A percentile compares a stretch with the other conserved stretches of the same genome.
phyloP scores from a whole-genome alignment of 2,888 invertebrate genomes.

The Cosmorhoe ocellata region DNA sequence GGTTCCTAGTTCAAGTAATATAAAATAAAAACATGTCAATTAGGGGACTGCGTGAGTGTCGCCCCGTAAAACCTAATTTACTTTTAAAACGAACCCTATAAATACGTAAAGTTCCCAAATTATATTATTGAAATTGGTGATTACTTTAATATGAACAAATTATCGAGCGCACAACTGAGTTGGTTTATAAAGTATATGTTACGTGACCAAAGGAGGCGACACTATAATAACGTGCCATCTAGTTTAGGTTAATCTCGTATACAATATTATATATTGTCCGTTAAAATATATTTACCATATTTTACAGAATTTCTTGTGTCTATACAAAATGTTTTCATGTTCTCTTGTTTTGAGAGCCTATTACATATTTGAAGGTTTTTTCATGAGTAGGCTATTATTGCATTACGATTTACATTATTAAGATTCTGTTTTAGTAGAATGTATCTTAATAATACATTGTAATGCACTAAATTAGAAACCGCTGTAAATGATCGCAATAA shows the following conservation, averaged over 20 bases:
- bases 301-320: slow-evolving; percentile 82
- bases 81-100: slow-evolving; percentile 42
- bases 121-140: slow-evolving; percentile 40
- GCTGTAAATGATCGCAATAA: slow-evolving; percentile 65
- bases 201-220: slow-evolving; percentile 79
- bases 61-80: slow-evolving; percentile 58
- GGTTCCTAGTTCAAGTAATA: slow-evolving; percentile 83
- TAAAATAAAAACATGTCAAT: slow-evolving; percentile 80
- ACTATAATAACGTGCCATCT: slow-evolving; percentile 82
- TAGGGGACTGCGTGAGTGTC: slow-evolving; percentile 81
- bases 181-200: slow-evolving; percentile 58
- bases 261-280: slow-evolving; percentile 84
- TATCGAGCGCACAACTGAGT: slow-evolving; percentile 76
- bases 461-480: slow-evolving; percentile 58
- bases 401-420: slow-evolving; percentile 54
- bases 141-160: slow-evolving; percentile 60
- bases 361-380: slow-evolving; percentile 75
- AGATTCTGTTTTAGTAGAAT: slow-evolving; percentile 50
- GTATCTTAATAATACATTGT: slow-evolving; percentile 43
- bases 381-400: slow-evolving; percentile 50
- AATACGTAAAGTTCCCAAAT: slow-evolving; percentile 51
- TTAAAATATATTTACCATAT: slow-evolving; percentile 82
- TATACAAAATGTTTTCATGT: slow-evolving; percentile 83
- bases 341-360: slow-evolving; percentile 84
- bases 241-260: slow-evolving; percentile 84